These are phyloP conservation scores for Danio aesculapii DNA, from an alignment of 2,797 vertebrate genomes.

Conservation along the genomic window DNA sequence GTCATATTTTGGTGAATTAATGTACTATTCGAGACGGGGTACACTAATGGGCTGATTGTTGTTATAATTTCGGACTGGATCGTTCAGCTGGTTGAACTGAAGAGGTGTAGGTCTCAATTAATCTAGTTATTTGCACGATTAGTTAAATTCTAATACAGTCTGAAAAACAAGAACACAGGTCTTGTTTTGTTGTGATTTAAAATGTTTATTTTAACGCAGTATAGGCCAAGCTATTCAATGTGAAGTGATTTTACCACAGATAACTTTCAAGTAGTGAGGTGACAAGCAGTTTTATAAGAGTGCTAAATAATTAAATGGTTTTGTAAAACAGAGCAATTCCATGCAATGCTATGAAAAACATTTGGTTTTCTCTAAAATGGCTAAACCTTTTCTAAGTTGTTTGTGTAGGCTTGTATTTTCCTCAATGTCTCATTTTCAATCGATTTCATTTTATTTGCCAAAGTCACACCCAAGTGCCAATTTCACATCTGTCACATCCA, in stretches of 20 bases:
- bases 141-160: background rate
- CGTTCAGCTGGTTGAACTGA: constrained; percentile 12
- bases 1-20: background rate
- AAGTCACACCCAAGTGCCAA: too few species aligned
- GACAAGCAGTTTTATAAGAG: background rate
- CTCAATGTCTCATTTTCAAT: too few species aligned
- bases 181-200: constrained; percentile 1
- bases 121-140: background rate
- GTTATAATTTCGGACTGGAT: background rate
- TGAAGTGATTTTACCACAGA: background rate
- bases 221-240: background rate
- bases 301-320: background rate
- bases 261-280: background rate
- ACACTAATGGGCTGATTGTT: background rate
- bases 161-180: background rate
- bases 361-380: too few species aligned
- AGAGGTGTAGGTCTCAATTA: constrained; percentile 32
- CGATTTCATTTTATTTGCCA: too few species aligned
- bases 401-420: too few species aligned
- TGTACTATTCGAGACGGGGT: background rate
- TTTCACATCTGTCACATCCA: too few species aligned
- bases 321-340: background rate
- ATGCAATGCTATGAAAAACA: too few species aligned
- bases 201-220: background rate
- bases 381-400: too few species aligned